Evolutionary conservation across 2,888 invertebrate genomes (phyloP).

Genomic region (Nipponacmea schrenckii): DNA sequence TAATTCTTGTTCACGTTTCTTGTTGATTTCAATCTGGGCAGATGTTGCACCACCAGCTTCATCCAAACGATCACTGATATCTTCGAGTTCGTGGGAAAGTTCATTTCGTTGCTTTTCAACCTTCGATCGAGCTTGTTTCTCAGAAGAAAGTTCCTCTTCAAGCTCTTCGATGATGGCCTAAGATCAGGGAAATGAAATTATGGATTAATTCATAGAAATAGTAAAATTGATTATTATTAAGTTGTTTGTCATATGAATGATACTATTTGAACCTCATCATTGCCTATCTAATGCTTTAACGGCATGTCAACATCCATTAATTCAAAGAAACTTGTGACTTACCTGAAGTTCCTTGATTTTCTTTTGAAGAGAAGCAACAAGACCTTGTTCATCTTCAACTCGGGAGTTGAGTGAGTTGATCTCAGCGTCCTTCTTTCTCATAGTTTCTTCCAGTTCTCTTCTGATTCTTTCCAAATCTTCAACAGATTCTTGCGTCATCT

Average conservation of each 20-base stretch:
- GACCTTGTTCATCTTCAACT: constrained; percentile 20
- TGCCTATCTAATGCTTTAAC: not conserved
- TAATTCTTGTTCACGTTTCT: constrained; percentile 99
- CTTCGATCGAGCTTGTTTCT: constrained; percentile 94
- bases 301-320: not conserved
- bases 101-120: constrained; percentile 99
- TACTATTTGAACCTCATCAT: not conserved
- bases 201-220: not conserved
- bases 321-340: not conserved
- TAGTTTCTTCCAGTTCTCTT: constrained; percentile 56
- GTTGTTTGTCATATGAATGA: not conserved
- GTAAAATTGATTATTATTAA: not conserved
- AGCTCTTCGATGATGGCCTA: constrained; percentile 91
- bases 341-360: constrained; percentile 22
- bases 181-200: not conserved
- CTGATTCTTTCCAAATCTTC: constrained; percentile 61
- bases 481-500: constrained; percentile 71
- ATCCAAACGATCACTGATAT: constrained; percentile 75
- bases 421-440: constrained; percentile 48
- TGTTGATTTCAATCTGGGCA: constrained; percentile 96
- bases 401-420: constrained; percentile 10
- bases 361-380: constrained; percentile 15
- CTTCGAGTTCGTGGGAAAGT: constrained; percentile 95
- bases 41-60: constrained; percentile 99
- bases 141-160: constrained; percentile 98